Percentiles rank a stretch among this genome's conserved stretches.
phyloP scores from a whole-genome alignment of 2,888 invertebrate genomes.

The Parasteatoda lunata region DNA sequence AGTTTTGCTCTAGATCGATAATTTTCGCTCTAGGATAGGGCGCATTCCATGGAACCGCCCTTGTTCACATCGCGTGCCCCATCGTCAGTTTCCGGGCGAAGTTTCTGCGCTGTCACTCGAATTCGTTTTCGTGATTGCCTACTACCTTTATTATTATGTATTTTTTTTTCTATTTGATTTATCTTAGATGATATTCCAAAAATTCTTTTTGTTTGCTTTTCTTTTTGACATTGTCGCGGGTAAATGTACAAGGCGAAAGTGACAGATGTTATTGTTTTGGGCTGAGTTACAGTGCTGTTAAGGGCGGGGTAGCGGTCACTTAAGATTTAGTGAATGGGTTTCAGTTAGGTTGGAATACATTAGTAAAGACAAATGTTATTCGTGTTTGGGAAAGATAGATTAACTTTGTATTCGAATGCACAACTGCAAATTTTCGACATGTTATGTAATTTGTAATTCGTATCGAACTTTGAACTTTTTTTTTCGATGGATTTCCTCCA shows the following conservation, averaged over 20 bases:
- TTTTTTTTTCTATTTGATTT: constrained; percentile 23
- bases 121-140: constrained; percentile 43
- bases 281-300: neutral
- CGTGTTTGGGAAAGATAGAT: too few relatives aligned
- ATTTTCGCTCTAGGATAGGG: constrained; percentile 15
- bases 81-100: neutral
- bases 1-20: constrained; percentile 32
- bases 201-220: neutral
- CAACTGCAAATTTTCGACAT: too few relatives aligned
- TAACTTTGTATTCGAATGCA: too few relatives aligned
- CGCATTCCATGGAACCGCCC: constrained; percentile 21
- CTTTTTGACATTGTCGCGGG: neutral
- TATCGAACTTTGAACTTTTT: too few relatives aligned
- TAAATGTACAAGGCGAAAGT: neutral
- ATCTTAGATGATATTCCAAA: neutral
- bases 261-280: constrained; percentile 1
- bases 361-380: too few relatives aligned
- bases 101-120: constrained; percentile 16
- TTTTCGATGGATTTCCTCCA: too few relatives aligned
- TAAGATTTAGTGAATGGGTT: too few relatives aligned
- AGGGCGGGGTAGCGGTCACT: too few relatives aligned
- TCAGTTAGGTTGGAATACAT: too few relatives aligned
- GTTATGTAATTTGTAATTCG: too few relatives aligned
- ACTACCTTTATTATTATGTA: neutral
- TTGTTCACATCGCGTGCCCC: constrained; percentile 21